These are phyloP conservation scores for Caenorhabditis latens DNA, from an alignment of 1,140 invertebrate species.

Conservation along the genomic window DNA sequence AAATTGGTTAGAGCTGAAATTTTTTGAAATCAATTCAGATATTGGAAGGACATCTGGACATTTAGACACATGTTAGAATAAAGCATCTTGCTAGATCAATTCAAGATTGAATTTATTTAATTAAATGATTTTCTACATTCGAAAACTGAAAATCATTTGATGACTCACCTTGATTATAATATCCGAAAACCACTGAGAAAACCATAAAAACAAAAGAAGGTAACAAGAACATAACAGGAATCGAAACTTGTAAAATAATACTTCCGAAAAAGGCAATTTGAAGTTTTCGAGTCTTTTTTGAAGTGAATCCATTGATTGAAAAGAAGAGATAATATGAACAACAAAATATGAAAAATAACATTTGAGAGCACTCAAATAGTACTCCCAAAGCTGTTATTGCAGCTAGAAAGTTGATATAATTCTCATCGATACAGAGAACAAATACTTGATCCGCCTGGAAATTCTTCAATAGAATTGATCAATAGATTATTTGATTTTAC, in stretches of 20 bases:
- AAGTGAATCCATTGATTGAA: slow-evolving; percentile 8
- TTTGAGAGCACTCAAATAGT: neutral
- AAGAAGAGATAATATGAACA: slow-evolving; percentile 7
- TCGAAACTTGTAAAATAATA: slow-evolving; percentile 27
- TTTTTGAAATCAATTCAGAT: neutral
- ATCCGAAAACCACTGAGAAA: neutral
- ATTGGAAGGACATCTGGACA: neutral
- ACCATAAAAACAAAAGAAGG: slow-evolving; percentile 35
- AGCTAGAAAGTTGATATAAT: neutral
- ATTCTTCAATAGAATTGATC: neutral
- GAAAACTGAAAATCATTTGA: neutral
- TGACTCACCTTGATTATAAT: slow-evolving; percentile 22
- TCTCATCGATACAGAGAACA: neutral
- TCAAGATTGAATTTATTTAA: no score
- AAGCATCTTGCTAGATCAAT: neutral
- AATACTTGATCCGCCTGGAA: neutral
- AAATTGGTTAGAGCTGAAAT: slow-evolving; percentile 25
- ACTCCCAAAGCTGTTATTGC: neutral
- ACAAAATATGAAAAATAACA: slow-evolving; percentile 25
- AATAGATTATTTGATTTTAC: neutral
- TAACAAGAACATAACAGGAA: neutral
- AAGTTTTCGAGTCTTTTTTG: slow-evolving; percentile 10
- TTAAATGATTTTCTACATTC: neutral
- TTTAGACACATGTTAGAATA: neutral
- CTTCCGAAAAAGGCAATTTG: slow-evolving; percentile 28